These are phyloP conservation scores for Channallabes apus DNA, from an alignment of 2,797 vertebrate species.

Conservation along the genomic window DNA sequence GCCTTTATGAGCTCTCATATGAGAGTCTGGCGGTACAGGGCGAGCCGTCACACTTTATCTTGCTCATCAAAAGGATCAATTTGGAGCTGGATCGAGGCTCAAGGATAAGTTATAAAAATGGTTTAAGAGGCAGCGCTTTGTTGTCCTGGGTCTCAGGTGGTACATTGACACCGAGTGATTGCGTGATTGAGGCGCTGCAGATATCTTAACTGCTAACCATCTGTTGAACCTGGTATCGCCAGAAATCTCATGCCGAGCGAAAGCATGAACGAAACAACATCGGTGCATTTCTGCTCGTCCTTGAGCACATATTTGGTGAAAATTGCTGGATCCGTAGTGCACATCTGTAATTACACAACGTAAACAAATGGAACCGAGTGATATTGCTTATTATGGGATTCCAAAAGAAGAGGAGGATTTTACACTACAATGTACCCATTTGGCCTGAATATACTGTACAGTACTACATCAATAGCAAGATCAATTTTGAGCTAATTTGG, in stretches of 20 bases:
- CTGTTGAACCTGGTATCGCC: not conserved
- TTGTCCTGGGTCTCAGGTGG: constrained; percentile 36
- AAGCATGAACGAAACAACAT: constrained; percentile 14
- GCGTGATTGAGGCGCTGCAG: constrained; percentile 29
- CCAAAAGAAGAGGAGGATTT: not conserved
- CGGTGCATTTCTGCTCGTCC: not conserved
- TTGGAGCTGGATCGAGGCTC: constrained; percentile 10
- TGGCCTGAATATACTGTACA: not conserved
- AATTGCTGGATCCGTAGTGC: not conserved
- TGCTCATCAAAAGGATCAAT: constrained; percentile 40
- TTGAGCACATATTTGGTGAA: not conserved
- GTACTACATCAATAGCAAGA: not conserved
- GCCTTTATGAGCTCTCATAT: constrained; percentile 13
- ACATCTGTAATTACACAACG: not conserved
- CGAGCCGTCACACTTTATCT: constrained; percentile 21
- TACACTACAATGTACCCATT: not conserved
- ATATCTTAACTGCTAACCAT: constrained; percentile 32
- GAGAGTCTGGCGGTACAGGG: constrained; percentile 17
- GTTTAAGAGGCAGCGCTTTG: constrained; percentile 21
- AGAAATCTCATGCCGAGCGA: not conserved
- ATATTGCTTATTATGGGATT: not conserved
- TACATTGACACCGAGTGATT: constrained; percentile 9
- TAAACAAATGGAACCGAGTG: not conserved
- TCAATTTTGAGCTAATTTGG: not conserved
- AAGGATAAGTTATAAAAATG: constrained; percentile 26